Evolutionary conservation across 2,113 vertebrate species (phyloP).

Genomic region (Caretta caretta): DNA sequence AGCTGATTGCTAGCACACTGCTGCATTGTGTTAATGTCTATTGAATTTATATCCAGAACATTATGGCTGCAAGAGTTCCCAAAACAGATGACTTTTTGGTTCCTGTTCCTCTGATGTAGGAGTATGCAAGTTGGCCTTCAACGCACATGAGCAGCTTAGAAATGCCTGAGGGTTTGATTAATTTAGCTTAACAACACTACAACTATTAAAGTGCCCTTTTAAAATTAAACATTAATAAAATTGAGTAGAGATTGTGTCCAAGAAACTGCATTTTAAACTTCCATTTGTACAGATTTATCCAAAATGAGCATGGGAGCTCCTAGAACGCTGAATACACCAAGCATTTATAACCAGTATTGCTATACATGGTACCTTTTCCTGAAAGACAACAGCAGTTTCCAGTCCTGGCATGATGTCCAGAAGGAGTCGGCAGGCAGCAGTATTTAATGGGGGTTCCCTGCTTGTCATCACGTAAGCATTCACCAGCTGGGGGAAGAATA

Average conservation of each 20-base stretch:
- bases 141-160: not conserved
- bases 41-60: not conserved
- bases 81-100: not conserved
- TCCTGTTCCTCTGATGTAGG: not conserved
- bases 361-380: conserved; percentile 89
- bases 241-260: not conserved
- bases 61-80: not conserved
- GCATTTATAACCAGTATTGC: not conserved
- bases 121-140: not conserved
- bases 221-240: not conserved
- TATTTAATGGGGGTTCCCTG: conserved; percentile 93
- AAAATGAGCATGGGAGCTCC: not conserved
- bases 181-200: not conserved
- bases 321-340: not conserved
- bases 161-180: not conserved
- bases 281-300: not conserved
- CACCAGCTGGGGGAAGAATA: conserved; percentile 85
- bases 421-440: conserved; percentile 94
- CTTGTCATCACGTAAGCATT: conserved; percentile 99
- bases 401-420: conserved; percentile 98
- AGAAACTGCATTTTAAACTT: not conserved
- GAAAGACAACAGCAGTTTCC: conserved; percentile 97
- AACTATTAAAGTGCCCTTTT: not conserved
- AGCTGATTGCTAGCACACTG: not conserved
- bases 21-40: not conserved